Percentiles rank a stretch among this genome's conserved stretches.
Conservation (phyloP, 2,888 invertebrate species). For the Tethea ocularis region DNA sequence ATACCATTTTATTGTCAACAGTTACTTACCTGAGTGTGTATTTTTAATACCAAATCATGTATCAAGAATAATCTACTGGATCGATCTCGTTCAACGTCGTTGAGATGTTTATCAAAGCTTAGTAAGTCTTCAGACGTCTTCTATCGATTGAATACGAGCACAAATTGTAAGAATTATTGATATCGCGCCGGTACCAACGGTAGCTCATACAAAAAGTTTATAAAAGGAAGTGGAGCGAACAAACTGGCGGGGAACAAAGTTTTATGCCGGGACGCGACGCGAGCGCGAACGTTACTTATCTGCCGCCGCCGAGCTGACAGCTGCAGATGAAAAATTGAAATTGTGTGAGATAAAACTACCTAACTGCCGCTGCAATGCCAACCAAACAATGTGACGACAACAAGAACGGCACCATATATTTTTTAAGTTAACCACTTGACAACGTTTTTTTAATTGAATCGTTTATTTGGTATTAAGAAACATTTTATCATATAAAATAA, state of each 20-base stretch:
- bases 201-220: conserved; percentile 78
- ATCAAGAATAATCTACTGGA: background rate
- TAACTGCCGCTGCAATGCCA: conserved; percentile 70
- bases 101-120: conserved; percentile 41
- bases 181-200: conserved; percentile 50
- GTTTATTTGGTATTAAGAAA: background rate
- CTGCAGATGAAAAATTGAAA: conserved; percentile 84
- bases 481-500: background rate
- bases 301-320: conserved; percentile 79
- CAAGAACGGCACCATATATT: conserved; percentile 37
- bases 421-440: conserved; percentile 19
- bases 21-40: background rate
- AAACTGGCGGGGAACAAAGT: conserved; percentile 78
- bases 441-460: background rate
- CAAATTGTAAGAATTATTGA: conserved; percentile 79
- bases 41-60: background rate
- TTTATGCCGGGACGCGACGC: conserved; percentile 72
- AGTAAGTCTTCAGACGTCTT: conserved; percentile 44
- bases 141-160: conserved; percentile 57
- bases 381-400: conserved; percentile 72
- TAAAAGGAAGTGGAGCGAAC: conserved; percentile 80
- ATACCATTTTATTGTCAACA: no score
- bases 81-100: conserved; percentile 28
- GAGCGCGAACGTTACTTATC: conserved; percentile 80
- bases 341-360: conserved; percentile 83